These are phyloP conservation scores for human DNA, from an alignment of 2,113 vertebrate species.

Conservation along the genomic window GRCh38 chr16:65803501-65804000, in stretches of 20 bases:
- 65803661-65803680: not conserved
- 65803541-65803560: not conserved
- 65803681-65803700: not conserved
- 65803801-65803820: constrained; percentile 28
- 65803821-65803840: constrained; percentile 4
- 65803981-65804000: not conserved
- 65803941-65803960: not conserved
- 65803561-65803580: not conserved
- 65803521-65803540: not conserved
- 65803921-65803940: not conserved
- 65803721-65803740: not conserved
- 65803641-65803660: not conserved
- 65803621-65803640: not conserved
- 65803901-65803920: not conserved
- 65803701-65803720: not conserved
- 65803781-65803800: constrained; percentile 15
- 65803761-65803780: not conserved
- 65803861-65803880: not conserved
- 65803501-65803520: not conserved
- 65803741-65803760: not conserved
- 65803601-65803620: not conserved
- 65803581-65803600: not conserved
- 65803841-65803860: constrained; percentile 32
- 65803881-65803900: not conserved
- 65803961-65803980: not conserved